Base-by-base conservation (phyloP, 2,888 invertebrate genomes). In the Platycheirus rosarum region DNA sequence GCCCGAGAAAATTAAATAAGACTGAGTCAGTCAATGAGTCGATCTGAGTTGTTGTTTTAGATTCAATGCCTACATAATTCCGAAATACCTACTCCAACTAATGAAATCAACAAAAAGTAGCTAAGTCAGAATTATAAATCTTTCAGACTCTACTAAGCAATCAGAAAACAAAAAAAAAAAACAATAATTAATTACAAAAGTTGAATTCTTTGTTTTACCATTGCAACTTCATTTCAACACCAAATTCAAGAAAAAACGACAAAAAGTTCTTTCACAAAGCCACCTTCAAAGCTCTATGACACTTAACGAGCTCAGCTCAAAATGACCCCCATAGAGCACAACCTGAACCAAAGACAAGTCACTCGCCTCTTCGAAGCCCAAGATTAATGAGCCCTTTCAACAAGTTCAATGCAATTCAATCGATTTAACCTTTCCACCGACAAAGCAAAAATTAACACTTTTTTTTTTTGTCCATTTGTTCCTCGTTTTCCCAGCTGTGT, bases 321-420 rank as follows among this genome's bases (percentile, higher is more conserved):
- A 23, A 29, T 66, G 75, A 75, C 68, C 75, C 60, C 46, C 51
- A 66, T 26, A 29, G 32, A 20, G 18, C 14, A 3, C 35, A 32
- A 13, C 53, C 29, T 29, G 1, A 14, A 20, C 13, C 40, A 13
- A 4, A n/a, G 11, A 55, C 11, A 35, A 40, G 14, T 26, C 32
- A 23, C 1, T 37, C 8, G 4, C 29, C 8, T 32, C 1, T 32
- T n/a, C n/a, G 29, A 44, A 18, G 11, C 73, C 11, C 35, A 53
- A 60, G 51, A 69, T 51, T 75, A 82, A 82, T 82, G 82, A 76
- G 66, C 82, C 82, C 82, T 76, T 82, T 71, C 66, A 71, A 55
- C 76, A 82, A 82, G 82, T 82, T 82, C 82, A 82, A 76, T 82
- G 82, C 55, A 68, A 80, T 51, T 53, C 75, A 80, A 75, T 29